Evolutionary conservation across 2,797 vertebrate genomes (phyloP).

Genomic region (Lutjanus campechanus): DNA sequence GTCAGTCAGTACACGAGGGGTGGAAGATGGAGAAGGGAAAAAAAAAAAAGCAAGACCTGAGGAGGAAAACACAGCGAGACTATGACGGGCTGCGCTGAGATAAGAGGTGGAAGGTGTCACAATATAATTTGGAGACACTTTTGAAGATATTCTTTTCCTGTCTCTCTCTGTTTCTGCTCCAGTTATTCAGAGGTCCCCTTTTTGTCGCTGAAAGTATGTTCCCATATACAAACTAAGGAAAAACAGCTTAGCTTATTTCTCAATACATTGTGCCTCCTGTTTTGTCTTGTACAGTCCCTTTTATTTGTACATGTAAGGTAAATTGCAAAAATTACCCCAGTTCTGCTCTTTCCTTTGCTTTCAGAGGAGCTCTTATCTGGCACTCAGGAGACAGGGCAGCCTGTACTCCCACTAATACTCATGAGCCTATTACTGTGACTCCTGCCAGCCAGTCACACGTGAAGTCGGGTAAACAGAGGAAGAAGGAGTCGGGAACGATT

Average conservation of each 20-base stretch:
- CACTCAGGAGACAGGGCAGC: slow-evolving; percentile 29
- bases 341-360: slow-evolving; percentile 17
- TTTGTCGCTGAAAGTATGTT: slow-evolving; percentile 5
- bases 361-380: slow-evolving; percentile 36
- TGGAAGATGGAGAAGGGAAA: slow-evolving; percentile 16
- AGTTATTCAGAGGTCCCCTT: background rate
- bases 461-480: background rate
- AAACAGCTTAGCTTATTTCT: background rate
- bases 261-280: background rate
- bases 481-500: background rate
- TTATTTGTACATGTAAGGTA: background rate
- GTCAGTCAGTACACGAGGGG: slow-evolving; percentile 18
- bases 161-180: background rate
- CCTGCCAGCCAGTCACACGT: slow-evolving; percentile 12
- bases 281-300: background rate
- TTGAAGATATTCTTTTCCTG: background rate
- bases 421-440: slow-evolving; percentile 33
- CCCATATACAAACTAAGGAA: background rate
- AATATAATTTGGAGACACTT: slow-evolving; percentile 36
- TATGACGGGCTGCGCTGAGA: slow-evolving; percentile 5
- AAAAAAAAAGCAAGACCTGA: slow-evolving; percentile 1
- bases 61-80: slow-evolving; percentile 9
- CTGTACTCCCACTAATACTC: slow-evolving; percentile 32
- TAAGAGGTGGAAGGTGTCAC: slow-evolving; percentile 20
- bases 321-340: too few species aligned